Conservation (phyloP, 2,888 invertebrate species). For the Xanthia togata region DNA sequence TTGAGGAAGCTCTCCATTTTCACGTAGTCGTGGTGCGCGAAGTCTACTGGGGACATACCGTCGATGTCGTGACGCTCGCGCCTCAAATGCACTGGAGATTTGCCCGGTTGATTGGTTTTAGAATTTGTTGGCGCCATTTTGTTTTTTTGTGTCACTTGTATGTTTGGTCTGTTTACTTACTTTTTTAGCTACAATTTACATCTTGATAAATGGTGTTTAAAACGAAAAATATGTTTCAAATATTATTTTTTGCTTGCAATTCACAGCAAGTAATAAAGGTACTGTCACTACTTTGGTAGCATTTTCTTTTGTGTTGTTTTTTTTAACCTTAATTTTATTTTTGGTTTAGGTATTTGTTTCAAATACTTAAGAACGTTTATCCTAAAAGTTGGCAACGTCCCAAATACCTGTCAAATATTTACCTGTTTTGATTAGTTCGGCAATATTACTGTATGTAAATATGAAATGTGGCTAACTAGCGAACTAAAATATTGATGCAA, state of each 20-base stretch:
- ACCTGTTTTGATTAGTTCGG: no score
- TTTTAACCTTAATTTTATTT: background rate
- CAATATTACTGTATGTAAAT: no score
- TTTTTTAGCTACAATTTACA: background rate
- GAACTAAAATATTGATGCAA: no score
- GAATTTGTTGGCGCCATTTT: conserved; percentile 45
- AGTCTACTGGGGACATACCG: conserved; percentile 90
- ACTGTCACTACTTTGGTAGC: no score
- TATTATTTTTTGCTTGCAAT: background rate
- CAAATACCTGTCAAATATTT: no score
- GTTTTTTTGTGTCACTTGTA: background rate
- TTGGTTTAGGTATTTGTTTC: background rate
- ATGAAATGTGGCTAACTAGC: no score
- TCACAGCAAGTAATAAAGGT: background rate
- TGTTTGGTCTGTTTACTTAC: background rate
- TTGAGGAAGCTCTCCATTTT: conserved; percentile 92
- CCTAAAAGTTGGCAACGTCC: no score
- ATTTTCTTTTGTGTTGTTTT: background rate
- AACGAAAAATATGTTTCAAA: background rate
- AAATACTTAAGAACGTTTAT: no score
- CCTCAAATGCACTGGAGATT: conserved; percentile 84
- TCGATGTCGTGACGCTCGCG: conserved; percentile 82
- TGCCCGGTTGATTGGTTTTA: conserved; percentile 73
- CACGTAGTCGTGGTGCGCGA: conserved; percentile 95
- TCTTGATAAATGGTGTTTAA: background rate